These are phyloP conservation scores for Callorhinus ursinus DNA, from an alignment of 2,113 vertebrate genomes.

Conservation along the genomic window DNA sequence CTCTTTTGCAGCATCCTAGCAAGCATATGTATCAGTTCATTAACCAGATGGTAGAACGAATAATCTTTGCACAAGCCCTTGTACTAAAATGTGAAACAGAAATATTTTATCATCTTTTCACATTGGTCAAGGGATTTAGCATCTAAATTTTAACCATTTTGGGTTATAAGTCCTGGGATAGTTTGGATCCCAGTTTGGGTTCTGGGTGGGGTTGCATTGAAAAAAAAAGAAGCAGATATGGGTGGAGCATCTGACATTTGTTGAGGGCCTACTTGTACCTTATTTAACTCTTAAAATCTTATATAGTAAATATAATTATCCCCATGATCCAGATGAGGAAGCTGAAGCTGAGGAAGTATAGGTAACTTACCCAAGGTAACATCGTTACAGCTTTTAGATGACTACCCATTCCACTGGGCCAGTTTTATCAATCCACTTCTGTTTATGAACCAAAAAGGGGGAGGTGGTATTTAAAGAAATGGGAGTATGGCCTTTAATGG, in stretches of 20 bases:
- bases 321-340: neutral
- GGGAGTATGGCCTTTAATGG: neutral
- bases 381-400: neutral
- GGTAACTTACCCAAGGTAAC: neutral
- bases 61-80: constrained; percentile 41
- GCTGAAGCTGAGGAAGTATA: neutral
- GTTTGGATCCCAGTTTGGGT: neutral
- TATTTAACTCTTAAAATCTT: constrained; percentile 1
- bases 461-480: neutral
- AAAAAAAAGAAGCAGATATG: neutral
- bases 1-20: constrained; percentile 45
- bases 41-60: constrained; percentile 69
- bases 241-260: neutral
- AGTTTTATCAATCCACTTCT: neutral
- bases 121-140: neutral
- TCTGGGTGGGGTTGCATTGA: neutral
- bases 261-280: neutral
- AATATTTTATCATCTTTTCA: constrained; percentile 18
- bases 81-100: constrained; percentile 50
- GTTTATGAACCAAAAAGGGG: neutral
- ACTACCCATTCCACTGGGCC: neutral
- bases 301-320: constrained; percentile 18
- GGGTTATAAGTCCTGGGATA: neutral
- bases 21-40: constrained; percentile 60
- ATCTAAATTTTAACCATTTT: constrained; percentile 43